Evolutionary conservation across 2,113 vertebrate genomes (phyloP).

Genomic region (Donacobius atricapilla): DNA sequence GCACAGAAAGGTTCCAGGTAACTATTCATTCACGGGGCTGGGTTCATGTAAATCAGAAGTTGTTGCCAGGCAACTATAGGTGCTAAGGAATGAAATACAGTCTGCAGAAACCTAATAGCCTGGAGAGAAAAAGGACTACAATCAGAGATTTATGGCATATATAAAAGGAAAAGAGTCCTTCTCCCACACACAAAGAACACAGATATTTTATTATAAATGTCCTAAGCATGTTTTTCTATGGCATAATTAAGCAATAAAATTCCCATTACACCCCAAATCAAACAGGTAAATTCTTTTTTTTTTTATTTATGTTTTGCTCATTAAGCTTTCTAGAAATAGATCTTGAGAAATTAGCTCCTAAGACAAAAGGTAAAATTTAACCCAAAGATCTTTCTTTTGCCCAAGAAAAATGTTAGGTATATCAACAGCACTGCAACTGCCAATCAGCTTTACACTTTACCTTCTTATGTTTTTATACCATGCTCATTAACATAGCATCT

Average conservation of each 20-base stretch:
- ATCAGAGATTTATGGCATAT: slow-evolving; percentile 55
- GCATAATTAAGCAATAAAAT: slow-evolving; percentile 57
- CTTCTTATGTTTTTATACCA: slow-evolving; percentile 50
- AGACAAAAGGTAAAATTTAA: slow-evolving; percentile 13
- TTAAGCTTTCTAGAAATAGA: neutral
- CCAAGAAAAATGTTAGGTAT: neutral
- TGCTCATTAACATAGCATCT: slow-evolving; percentile 63
- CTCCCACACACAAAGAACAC: slow-evolving; percentile 39
- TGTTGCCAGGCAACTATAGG: slow-evolving; percentile 68
- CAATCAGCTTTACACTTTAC: slow-evolving; percentile 27
- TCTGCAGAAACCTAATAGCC: slow-evolving; percentile 64
- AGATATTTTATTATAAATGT: slow-evolving; percentile 39
- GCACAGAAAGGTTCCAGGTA: slow-evolving; percentile 50
- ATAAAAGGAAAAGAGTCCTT: slow-evolving; percentile 44
- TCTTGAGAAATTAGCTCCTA: neutral
- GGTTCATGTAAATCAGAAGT: slow-evolving; percentile 57
- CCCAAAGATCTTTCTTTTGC: neutral
- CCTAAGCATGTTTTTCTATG: slow-evolving; percentile 44
- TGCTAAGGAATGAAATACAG: slow-evolving; percentile 68
- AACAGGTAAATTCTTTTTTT: neutral
- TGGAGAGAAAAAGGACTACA: slow-evolving; percentile 61
- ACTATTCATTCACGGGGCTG: slow-evolving; percentile 27
- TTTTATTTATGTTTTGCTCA: neutral
- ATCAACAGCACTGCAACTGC: neutral
- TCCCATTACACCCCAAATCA: neutral